These are phyloP conservation scores for Trichogramma evanescens DNA, from an alignment of 2,888 invertebrate species.

Conservation along the genomic window DNA sequence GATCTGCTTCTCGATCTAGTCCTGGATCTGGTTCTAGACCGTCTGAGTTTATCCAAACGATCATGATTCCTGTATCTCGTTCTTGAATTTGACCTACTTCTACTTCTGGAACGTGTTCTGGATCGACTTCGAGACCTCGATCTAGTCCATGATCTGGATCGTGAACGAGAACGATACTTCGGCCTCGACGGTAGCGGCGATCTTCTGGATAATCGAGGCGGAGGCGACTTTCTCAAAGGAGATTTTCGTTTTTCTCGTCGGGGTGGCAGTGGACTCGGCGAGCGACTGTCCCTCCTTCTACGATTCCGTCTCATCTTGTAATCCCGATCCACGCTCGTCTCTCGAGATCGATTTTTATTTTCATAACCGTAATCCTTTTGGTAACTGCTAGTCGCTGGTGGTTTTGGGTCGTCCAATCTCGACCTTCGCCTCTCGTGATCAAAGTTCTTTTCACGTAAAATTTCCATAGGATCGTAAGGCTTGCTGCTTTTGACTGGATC, in stretches of 20 bases:
- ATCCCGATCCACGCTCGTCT: slow-evolving; percentile 37
- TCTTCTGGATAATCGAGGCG: slow-evolving; percentile 5
- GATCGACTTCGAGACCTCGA: slow-evolving; percentile 45
- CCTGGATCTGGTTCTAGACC: slow-evolving; percentile 32
- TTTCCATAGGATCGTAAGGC: slow-evolving; percentile 39
- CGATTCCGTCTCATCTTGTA: slow-evolving; percentile 30
- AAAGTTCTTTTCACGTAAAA: slow-evolving; percentile 35
- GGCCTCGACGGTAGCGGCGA: slow-evolving; percentile 28
- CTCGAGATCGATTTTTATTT: slow-evolving; percentile 30
- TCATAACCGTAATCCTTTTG: slow-evolving; percentile 33
- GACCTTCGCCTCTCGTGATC: slow-evolving; percentile 26
- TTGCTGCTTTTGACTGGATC: slow-evolving; percentile 31
- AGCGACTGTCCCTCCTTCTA: slow-evolving; percentile 34
- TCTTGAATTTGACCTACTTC: slow-evolving; percentile 25
- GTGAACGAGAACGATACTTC: slow-evolving; percentile 29
- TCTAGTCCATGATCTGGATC: slow-evolving; percentile 43
- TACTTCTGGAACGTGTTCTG: slow-evolving; percentile 35
- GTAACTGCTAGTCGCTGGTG: slow-evolving; percentile 31
- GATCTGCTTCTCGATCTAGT: slow-evolving; percentile 30
- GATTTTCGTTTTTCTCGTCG: slow-evolving; percentile 14
- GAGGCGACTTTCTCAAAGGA: slow-evolving; percentile 15
- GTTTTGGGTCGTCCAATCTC: slow-evolving; percentile 28
- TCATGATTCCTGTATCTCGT: neutral
- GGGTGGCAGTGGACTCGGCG: slow-evolving; percentile 41
- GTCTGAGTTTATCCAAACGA: neutral